Evolutionary conservation across 2,113 vertebrate species (phyloP).

Genomic region (Litocranius walleri): DNA sequence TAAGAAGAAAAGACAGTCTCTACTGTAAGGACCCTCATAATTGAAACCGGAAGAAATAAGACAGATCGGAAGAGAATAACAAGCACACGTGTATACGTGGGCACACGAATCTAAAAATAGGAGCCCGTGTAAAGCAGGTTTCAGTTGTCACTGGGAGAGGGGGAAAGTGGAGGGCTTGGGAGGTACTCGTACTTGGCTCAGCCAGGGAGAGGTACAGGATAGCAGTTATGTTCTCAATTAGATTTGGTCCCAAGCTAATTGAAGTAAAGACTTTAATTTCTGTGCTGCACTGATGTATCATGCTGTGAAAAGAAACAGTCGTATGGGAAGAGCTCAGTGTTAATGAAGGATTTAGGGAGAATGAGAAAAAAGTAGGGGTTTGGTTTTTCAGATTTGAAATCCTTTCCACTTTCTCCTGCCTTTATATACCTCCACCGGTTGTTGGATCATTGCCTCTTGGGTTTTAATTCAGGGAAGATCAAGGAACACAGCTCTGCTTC

Average conservation of each 20-base stretch:
- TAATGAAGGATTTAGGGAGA: constrained; percentile 54
- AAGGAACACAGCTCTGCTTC: neutral
- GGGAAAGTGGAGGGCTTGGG: neutral
- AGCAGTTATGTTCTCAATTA: constrained; percentile 56
- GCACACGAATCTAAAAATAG: constrained; percentile 60
- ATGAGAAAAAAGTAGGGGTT: constrained; percentile 5
- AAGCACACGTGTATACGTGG: neutral
- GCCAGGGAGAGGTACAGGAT: constrained; percentile 39
- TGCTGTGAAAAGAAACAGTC: neutral
- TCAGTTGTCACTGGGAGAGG: neutral
- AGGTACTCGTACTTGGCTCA: neutral
- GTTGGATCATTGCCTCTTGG: neutral
- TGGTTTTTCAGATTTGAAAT: constrained; percentile 24
- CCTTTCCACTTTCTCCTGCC: neutral
- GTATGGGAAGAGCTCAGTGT: neutral
- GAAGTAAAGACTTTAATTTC: constrained; percentile 55
- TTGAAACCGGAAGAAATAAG: constrained; percentile 45
- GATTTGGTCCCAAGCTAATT: constrained; percentile 54
- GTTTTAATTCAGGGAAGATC: constrained; percentile 36
- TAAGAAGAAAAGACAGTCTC: constrained; percentile 57
- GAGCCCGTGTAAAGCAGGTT: constrained; percentile 8
- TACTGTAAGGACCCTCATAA: constrained; percentile 29
- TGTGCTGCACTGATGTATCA: neutral
- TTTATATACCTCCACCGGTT: neutral
- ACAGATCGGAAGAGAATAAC: constrained; percentile 42